A percentile compares a stretch with the other conserved stretches of the same genome.
Evolutionary conservation across 2,888 invertebrate species (phyloP).

Genomic region (Anagyrus pseudococci): DNA sequence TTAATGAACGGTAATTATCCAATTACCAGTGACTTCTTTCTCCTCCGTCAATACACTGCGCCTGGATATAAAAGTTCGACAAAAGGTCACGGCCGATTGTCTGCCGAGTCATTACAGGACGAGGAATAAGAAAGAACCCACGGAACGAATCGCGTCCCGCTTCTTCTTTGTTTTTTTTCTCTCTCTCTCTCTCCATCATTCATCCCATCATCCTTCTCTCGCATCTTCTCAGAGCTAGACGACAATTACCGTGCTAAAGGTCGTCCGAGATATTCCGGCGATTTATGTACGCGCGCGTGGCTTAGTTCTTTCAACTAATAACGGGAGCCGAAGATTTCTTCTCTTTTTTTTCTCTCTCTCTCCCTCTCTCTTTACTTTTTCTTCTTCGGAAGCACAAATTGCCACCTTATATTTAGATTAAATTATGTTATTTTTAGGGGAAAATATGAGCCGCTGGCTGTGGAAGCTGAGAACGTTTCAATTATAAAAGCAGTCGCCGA

Average conservation of each 20-base stretch:
- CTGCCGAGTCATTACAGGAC: conserved; percentile 13
- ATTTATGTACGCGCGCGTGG: too few species aligned
- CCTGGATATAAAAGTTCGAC: background rate
- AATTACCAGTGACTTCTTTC: conserved; percentile 16
- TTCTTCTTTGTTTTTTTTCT: too few species aligned
- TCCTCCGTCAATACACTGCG: background rate
- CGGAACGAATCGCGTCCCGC: background rate
- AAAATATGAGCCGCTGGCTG: background rate
- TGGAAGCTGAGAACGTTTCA: conserved; percentile 12
- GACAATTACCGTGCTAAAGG: too few species aligned
- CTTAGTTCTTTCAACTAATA: too few species aligned
- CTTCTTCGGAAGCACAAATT: background rate
- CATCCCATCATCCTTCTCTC: too few species aligned
- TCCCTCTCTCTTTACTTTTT: too few species aligned
- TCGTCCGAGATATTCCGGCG: too few species aligned
- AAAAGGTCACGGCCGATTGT: conserved; percentile 23
- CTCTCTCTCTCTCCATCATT: too few species aligned
- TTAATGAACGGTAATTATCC: conserved; percentile 32
- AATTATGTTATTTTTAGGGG: conserved; percentile 21
- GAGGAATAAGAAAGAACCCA: conserved; percentile 18
- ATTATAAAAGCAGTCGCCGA: conserved; percentile 14
- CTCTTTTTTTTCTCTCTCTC: too few species aligned
- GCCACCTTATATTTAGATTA: conserved; percentile 15
- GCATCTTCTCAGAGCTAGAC: too few species aligned
- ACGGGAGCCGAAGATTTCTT: too few species aligned